Conservation (phyloP, 2,113 vertebrate species). For the Petrocephalus zakoni region DNA sequence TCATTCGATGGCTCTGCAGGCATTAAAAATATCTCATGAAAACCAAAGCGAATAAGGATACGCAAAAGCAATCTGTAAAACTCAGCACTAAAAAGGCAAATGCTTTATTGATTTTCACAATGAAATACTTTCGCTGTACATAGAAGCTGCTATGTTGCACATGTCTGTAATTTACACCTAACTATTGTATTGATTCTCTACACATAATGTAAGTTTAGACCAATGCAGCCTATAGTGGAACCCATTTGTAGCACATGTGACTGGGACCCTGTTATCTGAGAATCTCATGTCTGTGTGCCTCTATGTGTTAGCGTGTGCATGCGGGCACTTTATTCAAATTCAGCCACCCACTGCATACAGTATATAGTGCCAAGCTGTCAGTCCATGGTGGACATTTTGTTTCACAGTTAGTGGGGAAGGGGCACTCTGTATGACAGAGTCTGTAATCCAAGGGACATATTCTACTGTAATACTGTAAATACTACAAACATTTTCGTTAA, state of each 20-base stretch:
- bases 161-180: not conserved
- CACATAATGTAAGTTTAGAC: not conserved
- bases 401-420: constrained; percentile 35
- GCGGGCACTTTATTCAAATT: constrained; percentile 35
- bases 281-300: not conserved
- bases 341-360: constrained; percentile 33
- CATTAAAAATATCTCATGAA: not conserved
- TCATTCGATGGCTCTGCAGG: not conserved
- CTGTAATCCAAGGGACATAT: constrained; percentile 13
- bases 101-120: constrained; percentile 27
- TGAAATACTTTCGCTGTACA: constrained; percentile 16
- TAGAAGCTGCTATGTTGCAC: not conserved
- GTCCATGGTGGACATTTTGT: constrained; percentile 58
- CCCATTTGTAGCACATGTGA: not conserved
- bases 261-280: not conserved
- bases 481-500: not conserved
- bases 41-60: not conserved
- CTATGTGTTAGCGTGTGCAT: constrained; percentile 6
- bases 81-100: not conserved
- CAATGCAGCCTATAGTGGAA: not conserved
- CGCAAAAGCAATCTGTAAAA: not conserved
- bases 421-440: constrained; percentile 44
- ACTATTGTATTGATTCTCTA: not conserved
- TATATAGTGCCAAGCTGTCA: constrained; percentile 57
- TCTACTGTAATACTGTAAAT: not conserved